Percentiles rank a stretch among this genome's conserved stretches.
Evolutionary conservation across 2,888 invertebrate genomes (phyloP).

Genomic region (Drepanosiphum platanoidis): DNA sequence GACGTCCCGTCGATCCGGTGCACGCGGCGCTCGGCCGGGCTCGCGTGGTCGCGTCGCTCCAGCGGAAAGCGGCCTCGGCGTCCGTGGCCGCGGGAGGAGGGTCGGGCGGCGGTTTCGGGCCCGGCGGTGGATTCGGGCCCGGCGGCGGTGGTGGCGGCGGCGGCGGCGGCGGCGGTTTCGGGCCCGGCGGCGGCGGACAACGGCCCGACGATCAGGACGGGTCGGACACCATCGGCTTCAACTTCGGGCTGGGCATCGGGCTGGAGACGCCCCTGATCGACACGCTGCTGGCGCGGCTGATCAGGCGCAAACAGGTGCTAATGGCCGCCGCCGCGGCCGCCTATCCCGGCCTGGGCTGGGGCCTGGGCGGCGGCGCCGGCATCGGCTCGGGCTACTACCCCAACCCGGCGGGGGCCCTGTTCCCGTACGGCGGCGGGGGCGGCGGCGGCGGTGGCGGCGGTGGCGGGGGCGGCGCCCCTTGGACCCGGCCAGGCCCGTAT

Average conservation of each 20-base stretch:
- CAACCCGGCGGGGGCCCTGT: background rate
- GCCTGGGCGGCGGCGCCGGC: background rate
- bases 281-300: constrained; percentile 6
- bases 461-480: background rate
- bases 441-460: background rate
- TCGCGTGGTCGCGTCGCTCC: background rate
- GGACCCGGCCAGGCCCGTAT: constrained; percentile 20
- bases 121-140: background rate
- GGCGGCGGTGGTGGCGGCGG: background rate
- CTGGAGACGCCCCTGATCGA: constrained; percentile 48
- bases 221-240: constrained; percentile 28
- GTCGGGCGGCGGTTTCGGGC: too few relatives aligned
- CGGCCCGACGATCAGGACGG: constrained; percentile 19
- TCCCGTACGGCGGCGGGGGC: constrained; percentile 31
- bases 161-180: background rate
- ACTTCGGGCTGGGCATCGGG: constrained; percentile 41
- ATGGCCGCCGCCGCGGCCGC: constrained; percentile 36
- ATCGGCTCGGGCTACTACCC: constrained; percentile 21
- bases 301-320: constrained; percentile 44
- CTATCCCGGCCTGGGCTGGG: background rate
- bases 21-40: background rate
- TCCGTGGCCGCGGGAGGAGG: background rate
- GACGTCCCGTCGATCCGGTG: background rate
- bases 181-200: background rate
- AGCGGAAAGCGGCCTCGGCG: background rate